A percentile compares a stretch with the other conserved stretches of the same genome.
These are phyloP conservation scores for Damaliscus lunatus DNA, from an alignment of 2,113 vertebrate genomes.

Conservation along the genomic window DNA sequence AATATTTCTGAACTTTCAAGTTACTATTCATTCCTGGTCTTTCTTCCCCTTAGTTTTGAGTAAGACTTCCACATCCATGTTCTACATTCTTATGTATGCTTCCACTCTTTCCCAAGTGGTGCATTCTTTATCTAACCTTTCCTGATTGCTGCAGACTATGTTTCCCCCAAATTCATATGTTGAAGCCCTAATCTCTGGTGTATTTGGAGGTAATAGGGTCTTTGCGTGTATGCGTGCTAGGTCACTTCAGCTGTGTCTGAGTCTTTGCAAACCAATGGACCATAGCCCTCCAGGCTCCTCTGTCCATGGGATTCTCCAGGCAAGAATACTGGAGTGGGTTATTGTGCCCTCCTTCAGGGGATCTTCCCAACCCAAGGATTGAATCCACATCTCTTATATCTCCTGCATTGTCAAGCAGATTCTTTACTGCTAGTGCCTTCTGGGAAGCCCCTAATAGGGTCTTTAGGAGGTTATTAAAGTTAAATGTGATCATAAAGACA, in stretches of 20 bases:
- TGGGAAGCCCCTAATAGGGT: neutral
- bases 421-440: neutral
- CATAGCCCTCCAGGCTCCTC: neutral
- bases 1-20: neutral
- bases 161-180: too few species aligned
- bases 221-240: neutral
- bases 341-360: neutral
- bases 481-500: neutral
- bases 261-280: neutral
- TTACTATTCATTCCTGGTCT: neutral
- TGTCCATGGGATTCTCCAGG: neutral
- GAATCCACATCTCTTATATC: neutral
- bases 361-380: neutral
- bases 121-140: neutral
- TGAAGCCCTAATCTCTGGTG: neutral
- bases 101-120: neutral
- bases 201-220: neutral
- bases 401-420: neutral
- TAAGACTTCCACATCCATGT: neutral
- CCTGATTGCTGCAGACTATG: neutral
- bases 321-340: neutral
- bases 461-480: neutral
- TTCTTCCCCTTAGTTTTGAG: neutral
- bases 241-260: neutral
- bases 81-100: neutral